phyloP scores from a whole-genome alignment of 2,888 invertebrate genomes.

The Lasioglossum morio region DNA sequence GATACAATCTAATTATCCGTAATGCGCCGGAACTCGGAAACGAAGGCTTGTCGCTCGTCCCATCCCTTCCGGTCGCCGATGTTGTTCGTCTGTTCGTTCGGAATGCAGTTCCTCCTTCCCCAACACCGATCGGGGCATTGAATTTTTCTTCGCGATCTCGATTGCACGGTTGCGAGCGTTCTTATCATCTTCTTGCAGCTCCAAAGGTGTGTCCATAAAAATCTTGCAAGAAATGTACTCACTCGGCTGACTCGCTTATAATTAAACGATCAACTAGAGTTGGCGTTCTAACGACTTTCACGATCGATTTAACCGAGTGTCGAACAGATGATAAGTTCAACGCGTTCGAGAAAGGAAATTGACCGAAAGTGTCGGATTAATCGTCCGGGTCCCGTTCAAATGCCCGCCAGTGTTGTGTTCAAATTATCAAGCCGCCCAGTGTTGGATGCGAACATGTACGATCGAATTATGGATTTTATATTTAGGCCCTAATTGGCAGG shows the following conservation, averaged over 20 bases:
- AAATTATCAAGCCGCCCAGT: neutral
- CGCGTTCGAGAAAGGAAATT: constrained; percentile 10
- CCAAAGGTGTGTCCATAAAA: neutral
- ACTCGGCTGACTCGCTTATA: neutral
- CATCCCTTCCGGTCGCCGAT: constrained; percentile 71
- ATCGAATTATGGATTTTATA: neutral
- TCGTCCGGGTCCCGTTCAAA: constrained; percentile 8
- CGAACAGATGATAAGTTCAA: constrained; percentile 18
- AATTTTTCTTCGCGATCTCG: constrained; percentile 1
- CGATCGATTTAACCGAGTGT: constrained; percentile 1
- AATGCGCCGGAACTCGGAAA: constrained; percentile 79
- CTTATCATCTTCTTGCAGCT: neutral
- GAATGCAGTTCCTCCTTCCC: constrained; percentile 67
- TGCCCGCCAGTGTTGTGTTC: neutral
- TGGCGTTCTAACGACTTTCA: neutral
- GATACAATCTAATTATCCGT: constrained; percentile 81
- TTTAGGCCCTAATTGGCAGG: neutral
- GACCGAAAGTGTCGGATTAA: constrained; percentile 24
- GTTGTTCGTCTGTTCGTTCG: constrained; percentile 80
- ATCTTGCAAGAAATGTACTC: neutral
- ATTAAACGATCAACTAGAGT: constrained; percentile 4
- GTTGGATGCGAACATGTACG: neutral
- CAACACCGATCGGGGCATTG: neutral
- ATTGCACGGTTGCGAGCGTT: neutral
- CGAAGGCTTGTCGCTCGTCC: constrained; percentile 73